Conservation (phyloP, 1,140 invertebrate species). For the Drosophila punjabiensis region DNA sequence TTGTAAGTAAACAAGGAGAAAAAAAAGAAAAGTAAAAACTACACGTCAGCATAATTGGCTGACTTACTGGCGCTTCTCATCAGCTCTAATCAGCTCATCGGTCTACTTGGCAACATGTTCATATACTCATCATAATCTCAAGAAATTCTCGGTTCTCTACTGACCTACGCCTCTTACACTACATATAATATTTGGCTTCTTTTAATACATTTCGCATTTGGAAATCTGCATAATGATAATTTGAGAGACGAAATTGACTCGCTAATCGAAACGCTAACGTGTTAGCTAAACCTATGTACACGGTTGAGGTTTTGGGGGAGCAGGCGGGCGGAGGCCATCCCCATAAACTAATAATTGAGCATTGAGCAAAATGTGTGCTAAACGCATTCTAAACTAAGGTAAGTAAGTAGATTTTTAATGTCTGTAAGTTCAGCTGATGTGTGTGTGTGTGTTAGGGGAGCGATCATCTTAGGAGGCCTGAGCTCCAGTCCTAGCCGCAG, state of each 20-base stretch:
- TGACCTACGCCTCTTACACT: conserved; percentile 66
- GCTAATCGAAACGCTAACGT: conserved; percentile 58
- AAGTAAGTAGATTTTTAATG: conserved; percentile 41
- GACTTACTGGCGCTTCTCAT: conserved; percentile 63
- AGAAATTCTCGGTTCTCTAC: conserved; percentile 56
- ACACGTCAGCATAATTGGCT: conserved; percentile 55
- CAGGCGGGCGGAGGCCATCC: conserved; percentile 1
- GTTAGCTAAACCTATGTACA: conserved; percentile 72
- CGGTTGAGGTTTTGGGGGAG: conserved; percentile 44
- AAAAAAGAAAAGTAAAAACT: conserved; percentile 51
- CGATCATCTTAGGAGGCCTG: conserved; percentile 49
- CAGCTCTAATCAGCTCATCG: conserved; percentile 43
- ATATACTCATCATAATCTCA: conserved; percentile 74
- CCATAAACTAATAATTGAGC: conserved; percentile 54
- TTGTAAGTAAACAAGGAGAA: conserved; percentile 9
- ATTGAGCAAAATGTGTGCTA: conserved; percentile 75
- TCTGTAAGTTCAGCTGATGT: conserved; percentile 53
- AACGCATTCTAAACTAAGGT: conserved; percentile 63
- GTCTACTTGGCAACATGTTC: conserved; percentile 74
- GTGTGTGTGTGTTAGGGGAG: conserved; percentile 21
- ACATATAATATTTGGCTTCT: conserved; percentile 81
- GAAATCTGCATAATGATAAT: conserved; percentile 64
- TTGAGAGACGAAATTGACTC: conserved; percentile 79
- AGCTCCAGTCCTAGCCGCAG: conserved; percentile 41
- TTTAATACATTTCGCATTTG: conserved; percentile 71